Percentiles rank a stretch among this genome's conserved stretches.
These are phyloP conservation scores for Entosphenus tridentatus DNA, from an alignment of 2,113 vertebrate genomes.

Conservation along the genomic window DNA sequence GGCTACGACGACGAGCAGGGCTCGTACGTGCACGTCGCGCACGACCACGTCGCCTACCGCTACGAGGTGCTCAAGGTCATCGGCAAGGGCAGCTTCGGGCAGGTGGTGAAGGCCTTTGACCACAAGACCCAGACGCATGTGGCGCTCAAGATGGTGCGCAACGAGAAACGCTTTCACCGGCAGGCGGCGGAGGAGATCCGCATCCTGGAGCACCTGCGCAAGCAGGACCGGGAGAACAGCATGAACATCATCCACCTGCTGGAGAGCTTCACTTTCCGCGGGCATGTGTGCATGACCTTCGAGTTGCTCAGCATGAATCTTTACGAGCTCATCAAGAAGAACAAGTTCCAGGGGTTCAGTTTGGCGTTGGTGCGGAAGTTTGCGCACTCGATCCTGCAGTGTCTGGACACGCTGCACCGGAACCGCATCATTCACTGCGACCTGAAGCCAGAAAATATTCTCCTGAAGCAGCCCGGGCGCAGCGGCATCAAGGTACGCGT, in stretches of 20 bases:
- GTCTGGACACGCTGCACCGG: slow-evolving; percentile 55
- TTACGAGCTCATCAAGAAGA: slow-evolving; percentile 93
- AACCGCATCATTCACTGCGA: slow-evolving; percentile 96
- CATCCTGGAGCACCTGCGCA: slow-evolving; percentile 79
- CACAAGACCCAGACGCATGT: slow-evolving; percentile 80
- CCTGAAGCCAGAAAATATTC: slow-evolving; percentile 91
- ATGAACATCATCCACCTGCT: slow-evolving; percentile 97
- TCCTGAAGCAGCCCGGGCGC: slow-evolving; percentile 81
- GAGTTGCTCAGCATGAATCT: slow-evolving; percentile 89
- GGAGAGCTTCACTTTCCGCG: slow-evolving; percentile 90
- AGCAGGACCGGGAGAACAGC: slow-evolving; percentile 68
- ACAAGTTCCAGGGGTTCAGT: slow-evolving; percentile 95
- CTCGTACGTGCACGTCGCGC: slow-evolving; percentile 66
- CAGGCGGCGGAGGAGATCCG: slow-evolving; percentile 89
- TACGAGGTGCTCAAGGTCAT: slow-evolving; percentile 95
- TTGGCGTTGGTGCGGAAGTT: slow-evolving; percentile 82
- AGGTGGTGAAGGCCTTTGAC: slow-evolving; percentile 87
- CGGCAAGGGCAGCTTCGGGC: slow-evolving; percentile 89
- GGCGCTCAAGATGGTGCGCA: slow-evolving; percentile 89
- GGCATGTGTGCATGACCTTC: slow-evolving; percentile 95
- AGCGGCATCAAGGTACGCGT: slow-evolving; percentile 57
- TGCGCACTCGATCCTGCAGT: slow-evolving; percentile 84
- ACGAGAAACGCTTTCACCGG: slow-evolving; percentile 83
- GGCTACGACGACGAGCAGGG: slow-evolving; percentile 86
- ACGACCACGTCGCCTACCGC: slow-evolving; percentile 78